phyloP scores from a whole-genome alignment of 1,140 invertebrate species.

The Tetraneura akinire region DNA sequence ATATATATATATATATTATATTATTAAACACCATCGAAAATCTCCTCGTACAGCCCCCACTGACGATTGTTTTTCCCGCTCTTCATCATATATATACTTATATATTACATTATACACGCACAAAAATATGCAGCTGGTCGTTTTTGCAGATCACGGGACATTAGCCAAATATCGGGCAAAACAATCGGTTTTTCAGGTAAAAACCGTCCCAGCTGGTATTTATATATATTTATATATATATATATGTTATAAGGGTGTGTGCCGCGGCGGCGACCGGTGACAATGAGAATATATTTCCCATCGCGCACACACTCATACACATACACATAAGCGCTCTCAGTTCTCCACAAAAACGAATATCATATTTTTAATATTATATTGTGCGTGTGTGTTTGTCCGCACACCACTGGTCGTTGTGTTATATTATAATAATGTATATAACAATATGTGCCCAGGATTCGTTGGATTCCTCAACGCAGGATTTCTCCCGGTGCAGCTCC shows the following conservation, averaged over 20 bases:
- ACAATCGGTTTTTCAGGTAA: constrained; percentile 47
- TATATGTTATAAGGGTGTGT: not conserved
- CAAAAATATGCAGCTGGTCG: constrained; percentile 44
- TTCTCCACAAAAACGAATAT: constrained; percentile 42
- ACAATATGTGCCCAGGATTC: too few relatives aligned
- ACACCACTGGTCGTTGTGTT: too few relatives aligned
- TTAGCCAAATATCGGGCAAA: constrained; percentile 52
- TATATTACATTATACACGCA: not conserved
- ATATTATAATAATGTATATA: not conserved
- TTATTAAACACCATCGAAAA: constrained; percentile 43
- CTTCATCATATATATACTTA: not conserved
- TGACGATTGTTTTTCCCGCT: constrained; percentile 42
- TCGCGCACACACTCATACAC: not conserved
- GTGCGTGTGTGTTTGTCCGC: too few relatives aligned
- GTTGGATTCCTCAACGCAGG: not conserved
- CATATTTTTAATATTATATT: not conserved
- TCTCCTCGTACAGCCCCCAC: constrained; percentile 19
- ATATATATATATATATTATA: not conserved
- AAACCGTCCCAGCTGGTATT: constrained; percentile 38
- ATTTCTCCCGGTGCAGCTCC: not conserved
- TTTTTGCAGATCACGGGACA: constrained; percentile 50
- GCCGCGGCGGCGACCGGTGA: constrained; percentile 46
- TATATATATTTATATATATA: too few relatives aligned
- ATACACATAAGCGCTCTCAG: not conserved
- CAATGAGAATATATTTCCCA: constrained; percentile 47